Base-by-base conservation (phyloP, 2,113 vertebrate species). In the Rhinopithecus roxellana region DNA sequence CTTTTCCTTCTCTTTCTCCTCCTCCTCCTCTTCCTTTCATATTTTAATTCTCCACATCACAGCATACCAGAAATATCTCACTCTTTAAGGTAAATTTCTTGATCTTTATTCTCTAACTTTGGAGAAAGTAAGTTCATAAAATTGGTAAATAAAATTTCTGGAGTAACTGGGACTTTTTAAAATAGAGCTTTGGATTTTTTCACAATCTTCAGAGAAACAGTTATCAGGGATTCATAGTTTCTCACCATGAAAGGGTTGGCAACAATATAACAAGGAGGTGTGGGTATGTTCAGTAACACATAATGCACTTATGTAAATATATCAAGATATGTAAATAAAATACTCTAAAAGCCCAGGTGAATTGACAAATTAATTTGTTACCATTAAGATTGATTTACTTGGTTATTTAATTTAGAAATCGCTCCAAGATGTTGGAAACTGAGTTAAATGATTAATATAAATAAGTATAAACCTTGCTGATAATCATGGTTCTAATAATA, bases 351-450 rank as follows among this genome's bases (percentile, higher is more conserved):
- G 61, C 16, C 23, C 32, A 89, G 64, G 2, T 93, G 78, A 32
- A 50, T 85, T 50, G 30, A 79, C 3, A 88, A 96, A 87, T 89
- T 85, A 77, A 43, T 81, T 84, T 90, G 32, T 87, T 90, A 70
- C 18, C 8, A 43, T 79, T 82, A 93, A 40, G 27, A 86, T 77
- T 81, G n/a, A 78, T 95, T 72, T 74, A 82, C 18, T 94, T 89
- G 91, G 38, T 40, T 77, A 86, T 89, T 91, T 93, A 48, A 78
- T 48, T 85, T 48, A 79, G 10, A 97, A 84, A 91, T 75, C 70
- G 27, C 64, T 75, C 74, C 72, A 92, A 89, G 20, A 23, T 85
- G 22, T 85, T 93, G 16, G 48, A 88, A 80, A 64, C 20, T 40
- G 20, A 78, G 45, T 89, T 92, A 84, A 70, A 85, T 3, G 30